These are phyloP conservation scores for Danionella dracula DNA, from an alignment of 2,797 vertebrate genomes.

Conservation along the genomic window DNA sequence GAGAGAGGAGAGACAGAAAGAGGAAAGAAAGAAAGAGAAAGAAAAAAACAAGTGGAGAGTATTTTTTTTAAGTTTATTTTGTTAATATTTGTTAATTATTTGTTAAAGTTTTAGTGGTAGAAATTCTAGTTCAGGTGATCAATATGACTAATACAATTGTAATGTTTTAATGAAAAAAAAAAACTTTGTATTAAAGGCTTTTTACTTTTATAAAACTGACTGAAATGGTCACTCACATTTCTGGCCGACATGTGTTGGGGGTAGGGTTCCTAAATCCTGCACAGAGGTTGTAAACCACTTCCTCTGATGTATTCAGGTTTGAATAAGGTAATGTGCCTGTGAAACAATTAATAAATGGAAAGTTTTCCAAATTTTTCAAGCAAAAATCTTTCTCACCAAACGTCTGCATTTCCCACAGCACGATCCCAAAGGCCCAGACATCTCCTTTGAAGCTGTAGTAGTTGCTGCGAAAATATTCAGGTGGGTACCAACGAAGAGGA, in stretches of 20 bases:
- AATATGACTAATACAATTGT: too few species aligned
- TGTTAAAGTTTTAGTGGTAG: too few species aligned
- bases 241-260: conserved; percentile 63
- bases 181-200: too few species aligned
- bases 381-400: conserved; percentile 59
- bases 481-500: conserved; percentile 74
- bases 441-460: conserved; percentile 73
- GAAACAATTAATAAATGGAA: neutral
- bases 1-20: too few species aligned
- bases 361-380: neutral
- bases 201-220: neutral
- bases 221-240: conserved; percentile 58
- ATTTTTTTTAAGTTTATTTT: too few species aligned
- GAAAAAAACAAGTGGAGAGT: too few species aligned
- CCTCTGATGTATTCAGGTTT: conserved; percentile 59
- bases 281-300: conserved; percentile 67
- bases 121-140: too few species aligned
- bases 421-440: conserved; percentile 69
- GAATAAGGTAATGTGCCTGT: conserved; percentile 65
- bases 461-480: conserved; percentile 71
- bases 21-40: too few species aligned
- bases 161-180: too few species aligned
- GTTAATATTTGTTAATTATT: too few species aligned
- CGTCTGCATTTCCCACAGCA: conserved; percentile 73
- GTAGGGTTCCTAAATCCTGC: conserved; percentile 61